Evolutionary conservation across 2,888 invertebrate genomes (phyloP).

Genomic region (Mesorhabditis belari): DNA sequence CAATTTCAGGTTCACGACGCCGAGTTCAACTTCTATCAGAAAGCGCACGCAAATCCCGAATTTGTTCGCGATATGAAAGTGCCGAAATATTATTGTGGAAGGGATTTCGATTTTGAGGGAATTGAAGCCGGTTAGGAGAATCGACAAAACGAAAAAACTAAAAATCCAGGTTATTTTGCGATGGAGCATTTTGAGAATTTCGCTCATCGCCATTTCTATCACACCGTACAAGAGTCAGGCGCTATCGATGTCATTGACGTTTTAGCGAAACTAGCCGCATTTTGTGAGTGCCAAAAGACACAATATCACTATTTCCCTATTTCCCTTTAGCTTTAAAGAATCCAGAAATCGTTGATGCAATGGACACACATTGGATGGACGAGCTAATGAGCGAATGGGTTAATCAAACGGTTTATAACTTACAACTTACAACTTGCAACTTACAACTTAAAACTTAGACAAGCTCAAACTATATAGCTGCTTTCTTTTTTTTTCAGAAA

Average conservation of each 20-base stretch:
- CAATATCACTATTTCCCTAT: no score
- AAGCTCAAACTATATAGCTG: no score
- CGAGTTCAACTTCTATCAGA: not conserved
- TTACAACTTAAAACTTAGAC: no score
- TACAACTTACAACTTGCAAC: no score
- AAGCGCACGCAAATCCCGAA: not conserved
- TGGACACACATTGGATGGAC: not conserved
- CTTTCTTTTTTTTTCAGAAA: not conserved
- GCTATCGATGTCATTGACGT: not conserved
- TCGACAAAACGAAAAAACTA: not conserved
- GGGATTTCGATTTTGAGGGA: not conserved
- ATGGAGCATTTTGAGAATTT: not conserved
- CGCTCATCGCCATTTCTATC: not conserved
- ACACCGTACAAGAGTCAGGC: not conserved
- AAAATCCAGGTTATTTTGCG: not conserved
- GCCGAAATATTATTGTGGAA: not conserved
- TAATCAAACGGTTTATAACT: not conserved
- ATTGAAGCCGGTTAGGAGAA: not conserved
- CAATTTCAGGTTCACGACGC: not conserved
- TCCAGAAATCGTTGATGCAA: not conserved
- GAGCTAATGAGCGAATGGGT: not conserved
- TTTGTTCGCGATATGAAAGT: not conserved
- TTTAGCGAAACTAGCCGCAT: not conserved
- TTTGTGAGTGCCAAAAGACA: no score
- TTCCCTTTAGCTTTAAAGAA: not conserved